A percentile compares a stretch with the other conserved stretches of the same genome.
Conservation (phyloP, 2,797 vertebrate species). For the Oryzias sinensis region DNA sequence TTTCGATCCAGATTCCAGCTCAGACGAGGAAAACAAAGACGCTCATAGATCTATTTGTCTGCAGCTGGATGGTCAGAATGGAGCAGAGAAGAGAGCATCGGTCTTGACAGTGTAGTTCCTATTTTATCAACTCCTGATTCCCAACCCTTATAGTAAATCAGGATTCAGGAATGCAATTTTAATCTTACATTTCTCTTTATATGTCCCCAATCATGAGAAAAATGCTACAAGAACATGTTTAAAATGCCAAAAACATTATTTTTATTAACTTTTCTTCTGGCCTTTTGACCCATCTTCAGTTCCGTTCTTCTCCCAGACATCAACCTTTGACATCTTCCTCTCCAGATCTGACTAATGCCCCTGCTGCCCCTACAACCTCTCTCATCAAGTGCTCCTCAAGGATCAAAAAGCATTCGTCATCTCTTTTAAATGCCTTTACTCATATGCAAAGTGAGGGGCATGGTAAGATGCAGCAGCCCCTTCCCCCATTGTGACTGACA, state of each 20-base stretch:
- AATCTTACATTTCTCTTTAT: too few species aligned
- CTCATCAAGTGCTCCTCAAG: slow-evolving; percentile 29
- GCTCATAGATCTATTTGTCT: too few species aligned
- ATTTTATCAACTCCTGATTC: background rate
- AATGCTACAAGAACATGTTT: too few species aligned
- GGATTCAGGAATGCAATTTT: too few species aligned
- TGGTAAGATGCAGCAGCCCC: slow-evolving; percentile 63
- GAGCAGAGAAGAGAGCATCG: too few species aligned
- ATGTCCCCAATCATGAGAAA: too few species aligned
- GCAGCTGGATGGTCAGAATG: too few species aligned
- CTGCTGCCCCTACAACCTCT: slow-evolving; percentile 29
- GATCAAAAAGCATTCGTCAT: slow-evolving; percentile 46
- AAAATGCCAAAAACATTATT: too few species aligned
- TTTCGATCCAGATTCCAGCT: too few species aligned
- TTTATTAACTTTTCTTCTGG: slow-evolving; percentile 7
- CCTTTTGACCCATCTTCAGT: slow-evolving; percentile 42
- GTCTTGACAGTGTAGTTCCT: background rate
- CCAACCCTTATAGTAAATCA: too few species aligned
- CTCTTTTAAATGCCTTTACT: slow-evolving; percentile 37
- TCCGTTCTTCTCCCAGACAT: slow-evolving; percentile 33
- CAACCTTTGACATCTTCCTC: slow-evolving; percentile 42
- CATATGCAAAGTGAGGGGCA: slow-evolving; percentile 21
- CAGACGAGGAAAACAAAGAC: too few species aligned
- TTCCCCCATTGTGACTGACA: slow-evolving; percentile 86
- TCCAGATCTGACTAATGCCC: slow-evolving; percentile 22